Evolutionary conservation across 2,797 vertebrate species (phyloP), one percentile per base, ranked within the genome.

Genomic region (Onychomys torridus): DNA sequence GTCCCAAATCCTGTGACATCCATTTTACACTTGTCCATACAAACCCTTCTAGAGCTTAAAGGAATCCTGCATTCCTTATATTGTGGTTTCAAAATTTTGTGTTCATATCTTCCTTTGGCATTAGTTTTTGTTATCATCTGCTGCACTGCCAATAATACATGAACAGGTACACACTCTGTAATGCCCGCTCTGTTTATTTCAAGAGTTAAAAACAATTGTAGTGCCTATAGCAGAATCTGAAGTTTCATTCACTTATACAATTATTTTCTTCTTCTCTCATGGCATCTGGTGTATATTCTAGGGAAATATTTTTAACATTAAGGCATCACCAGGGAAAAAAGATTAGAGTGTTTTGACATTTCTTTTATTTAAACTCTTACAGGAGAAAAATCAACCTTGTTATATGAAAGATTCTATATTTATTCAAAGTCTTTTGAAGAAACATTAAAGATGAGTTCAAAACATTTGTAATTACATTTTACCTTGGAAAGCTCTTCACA

Each of bases 321-420:
- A 98, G 96, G 17, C 63, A 85, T 95, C 97, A 71, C 81, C 83
- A 52, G 69, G 67, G 81, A 93, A 52, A 96, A 93, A 96, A 97
- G 96, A 97, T 97, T 96, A 97, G 97, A 98, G 65, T 76, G 92
- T 97, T 98, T 94, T 52, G 96, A 95, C 84, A 55, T 88, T 97
- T 90, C 89, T 69, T 92, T 96, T 97, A 91, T 93, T 79, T 97
- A 98, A 98, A 96, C 85, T 91, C 21, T 93, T 93, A 96, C 82
- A 82, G 92, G 93, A 97, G 92, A 94, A 96, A 96, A 97, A 97
- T 97, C 92, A 97, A 93, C 78, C 73, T 91, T 96, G 16, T 97
- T 98, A 97, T 91, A 96, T 95, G 91, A 97, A 96, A 96, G 89
- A 95, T 95, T 96, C 93, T 97, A 95, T 97, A 96, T 97, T 98